Evolutionary conservation across 2,888 invertebrate genomes (phyloP).

Genomic region (Julus scanicus): DNA sequence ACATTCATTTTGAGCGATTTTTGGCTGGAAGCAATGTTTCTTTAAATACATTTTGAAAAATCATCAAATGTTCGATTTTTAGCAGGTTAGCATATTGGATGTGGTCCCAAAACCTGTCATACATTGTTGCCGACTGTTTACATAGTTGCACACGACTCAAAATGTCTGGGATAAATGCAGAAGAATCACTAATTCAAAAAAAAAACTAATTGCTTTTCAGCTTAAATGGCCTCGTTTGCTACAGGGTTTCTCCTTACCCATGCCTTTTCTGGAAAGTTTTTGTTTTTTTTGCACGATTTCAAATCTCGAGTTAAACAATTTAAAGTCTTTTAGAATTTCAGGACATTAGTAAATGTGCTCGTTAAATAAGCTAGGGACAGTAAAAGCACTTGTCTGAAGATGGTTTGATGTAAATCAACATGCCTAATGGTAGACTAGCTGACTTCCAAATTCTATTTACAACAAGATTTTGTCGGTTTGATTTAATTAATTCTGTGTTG

Average conservation of each 20-base stretch:
- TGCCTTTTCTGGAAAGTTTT: neutral
- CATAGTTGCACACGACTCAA: neutral
- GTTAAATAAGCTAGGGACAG: too few species aligned
- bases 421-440: too few species aligned
- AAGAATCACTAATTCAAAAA: neutral
- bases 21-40: neutral
- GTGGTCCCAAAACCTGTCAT: neutral
- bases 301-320: too few species aligned
- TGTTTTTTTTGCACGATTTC: neutral
- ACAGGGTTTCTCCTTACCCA: neutral
- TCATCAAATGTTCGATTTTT: neutral
- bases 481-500: too few species aligned
- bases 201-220: constrained; percentile 16
- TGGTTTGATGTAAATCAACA: too few species aligned
- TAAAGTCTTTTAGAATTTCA: too few species aligned
- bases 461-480: too few species aligned
- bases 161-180: neutral
- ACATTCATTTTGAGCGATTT: neutral
- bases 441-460: too few species aligned
- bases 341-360: too few species aligned
- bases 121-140: neutral
- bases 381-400: too few species aligned
- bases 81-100: neutral
- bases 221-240: neutral
- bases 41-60: neutral